Evolutionary conservation across 1,140 invertebrate species (phyloP).

Genomic region (Drosophila watanabei): DNA sequence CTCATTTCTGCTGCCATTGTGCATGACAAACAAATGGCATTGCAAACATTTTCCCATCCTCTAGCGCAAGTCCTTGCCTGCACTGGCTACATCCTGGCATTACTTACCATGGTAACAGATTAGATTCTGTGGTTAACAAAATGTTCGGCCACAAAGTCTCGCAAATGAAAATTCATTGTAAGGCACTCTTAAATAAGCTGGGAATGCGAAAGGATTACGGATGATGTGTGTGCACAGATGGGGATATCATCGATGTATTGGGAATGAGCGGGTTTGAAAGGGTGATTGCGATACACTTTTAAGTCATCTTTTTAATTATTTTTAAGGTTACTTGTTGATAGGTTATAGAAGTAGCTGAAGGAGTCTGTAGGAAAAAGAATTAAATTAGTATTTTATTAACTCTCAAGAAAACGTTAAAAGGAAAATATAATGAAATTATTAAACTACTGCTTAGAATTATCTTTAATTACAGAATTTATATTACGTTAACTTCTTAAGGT

Average conservation of each 20-base stretch:
- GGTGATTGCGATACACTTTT: background rate
- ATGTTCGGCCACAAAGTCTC: constrained; percentile 45
- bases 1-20: constrained; percentile 58
- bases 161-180: constrained; percentile 44
- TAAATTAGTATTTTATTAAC: background rate
- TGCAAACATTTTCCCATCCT: constrained; percentile 49
- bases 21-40: constrained; percentile 66
- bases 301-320: background rate
- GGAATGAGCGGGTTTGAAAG: background rate
- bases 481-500: no score
- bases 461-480: background rate
- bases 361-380: fast-evolving
- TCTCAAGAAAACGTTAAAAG: no score
- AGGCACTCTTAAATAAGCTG: constrained; percentile 37
- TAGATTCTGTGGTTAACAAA: constrained; percentile 44
- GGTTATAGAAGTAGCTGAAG: background rate
- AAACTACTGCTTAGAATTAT: background rate
- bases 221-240: constrained; percentile 10
- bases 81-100: constrained; percentile 14
- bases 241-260: constrained; percentile 6
- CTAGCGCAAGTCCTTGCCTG: background rate
- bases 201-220: constrained; percentile 18
- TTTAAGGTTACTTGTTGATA: background rate
- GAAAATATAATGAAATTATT: background rate
- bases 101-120: constrained; percentile 59